These are phyloP conservation scores for Apodemia duryi DNA, from an alignment of 2,888 invertebrate species.

Conservation along the genomic window DNA sequence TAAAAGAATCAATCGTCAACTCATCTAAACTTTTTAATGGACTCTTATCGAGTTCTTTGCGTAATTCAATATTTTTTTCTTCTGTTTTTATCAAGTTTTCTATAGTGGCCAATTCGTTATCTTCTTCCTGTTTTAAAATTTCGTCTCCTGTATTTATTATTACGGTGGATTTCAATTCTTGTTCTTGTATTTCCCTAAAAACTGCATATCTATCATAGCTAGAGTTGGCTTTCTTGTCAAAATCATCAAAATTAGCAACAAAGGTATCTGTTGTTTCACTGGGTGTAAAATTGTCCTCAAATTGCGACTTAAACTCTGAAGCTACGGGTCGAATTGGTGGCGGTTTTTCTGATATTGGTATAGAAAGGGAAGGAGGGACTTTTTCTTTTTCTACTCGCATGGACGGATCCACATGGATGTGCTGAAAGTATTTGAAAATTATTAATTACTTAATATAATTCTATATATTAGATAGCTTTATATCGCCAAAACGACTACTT, in stretches of 20 bases:
- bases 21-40: conserved; percentile 65
- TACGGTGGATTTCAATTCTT: conserved; percentile 79
- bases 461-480: too few species aligned
- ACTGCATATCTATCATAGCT: conserved; percentile 91
- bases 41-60: conserved; percentile 53
- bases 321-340: conserved; percentile 20
- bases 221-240: conserved; percentile 74
- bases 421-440: conserved; percentile 43
- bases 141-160: conserved; percentile 52
- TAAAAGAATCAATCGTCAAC: conserved; percentile 60
- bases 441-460: not conserved
- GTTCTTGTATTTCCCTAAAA: conserved; percentile 91
- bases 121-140: conserved; percentile 55
- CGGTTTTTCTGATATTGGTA: conserved; percentile 29
- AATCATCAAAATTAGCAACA: conserved; percentile 84
- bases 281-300: conserved; percentile 83
- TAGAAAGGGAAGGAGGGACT: conserved; percentile 34
- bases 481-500: too few species aligned
- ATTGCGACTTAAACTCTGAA: conserved; percentile 69
- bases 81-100: conserved; percentile 53
- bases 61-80: conserved; percentile 43
- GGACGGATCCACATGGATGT: conserved; percentile 58
- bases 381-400: conserved; percentile 48
- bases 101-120: conserved; percentile 55
- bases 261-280: conserved; percentile 70